phyloP scores from a whole-genome alignment of 2,888 invertebrate genomes.

The Tryphoninae sp. region DNA sequence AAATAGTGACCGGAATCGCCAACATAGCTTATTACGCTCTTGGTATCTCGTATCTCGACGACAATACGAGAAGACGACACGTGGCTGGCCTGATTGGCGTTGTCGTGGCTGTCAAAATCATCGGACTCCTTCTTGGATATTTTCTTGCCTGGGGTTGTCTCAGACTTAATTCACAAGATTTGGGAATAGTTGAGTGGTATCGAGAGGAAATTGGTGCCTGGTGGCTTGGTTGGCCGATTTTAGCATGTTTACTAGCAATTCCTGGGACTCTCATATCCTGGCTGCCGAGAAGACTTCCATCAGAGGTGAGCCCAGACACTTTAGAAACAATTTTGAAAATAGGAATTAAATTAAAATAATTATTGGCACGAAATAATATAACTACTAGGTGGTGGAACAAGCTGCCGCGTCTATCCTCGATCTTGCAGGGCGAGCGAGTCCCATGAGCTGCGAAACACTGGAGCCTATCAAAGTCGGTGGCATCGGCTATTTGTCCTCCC shows the following conservation, averaged over 20 bases:
- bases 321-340: not conserved
- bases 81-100: slow-evolving; percentile 80
- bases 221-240: slow-evolving; percentile 83
- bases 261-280: slow-evolving; percentile 82
- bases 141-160: slow-evolving; percentile 77
- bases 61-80: slow-evolving; percentile 83
- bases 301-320: slow-evolving; percentile 71
- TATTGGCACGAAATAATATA: not conserved
- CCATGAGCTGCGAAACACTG: slow-evolving; percentile 41
- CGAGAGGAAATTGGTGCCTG: slow-evolving; percentile 78
- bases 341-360: slow-evolving; percentile 8
- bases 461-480: slow-evolving; percentile 68
- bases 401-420: slow-evolving; percentile 83
- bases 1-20: slow-evolving; percentile 82
- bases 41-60: slow-evolving; percentile 85
- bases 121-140: slow-evolving; percentile 75
- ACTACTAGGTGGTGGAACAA: slow-evolving; percentile 82
- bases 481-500: slow-evolving; percentile 81
- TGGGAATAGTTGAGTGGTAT: slow-evolving; percentile 72
- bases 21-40: slow-evolving; percentile 83
- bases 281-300: slow-evolving; percentile 83
- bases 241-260: slow-evolving; percentile 81
- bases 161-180: slow-evolving; percentile 74
- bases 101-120: slow-evolving; percentile 71
- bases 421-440: slow-evolving; percentile 73